These are phyloP conservation scores for Petrosia ficiformis DNA, from an alignment of 37 sponge, comb jelly and placozoan genomes.

Conservation along the genomic window DNA sequence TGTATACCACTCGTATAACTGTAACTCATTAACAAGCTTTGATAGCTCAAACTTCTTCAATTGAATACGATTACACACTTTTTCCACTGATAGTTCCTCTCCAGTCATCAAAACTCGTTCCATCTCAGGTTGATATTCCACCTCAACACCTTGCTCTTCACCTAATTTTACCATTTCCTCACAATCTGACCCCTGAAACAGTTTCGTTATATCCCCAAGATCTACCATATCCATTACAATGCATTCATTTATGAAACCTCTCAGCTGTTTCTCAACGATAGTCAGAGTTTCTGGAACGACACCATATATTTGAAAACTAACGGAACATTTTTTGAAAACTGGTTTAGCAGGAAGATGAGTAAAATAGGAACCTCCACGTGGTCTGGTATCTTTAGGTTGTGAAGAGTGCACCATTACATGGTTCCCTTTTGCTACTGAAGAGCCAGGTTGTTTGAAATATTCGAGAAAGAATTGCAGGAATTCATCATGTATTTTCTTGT, in stretches of 20 bases:
- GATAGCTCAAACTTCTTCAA: neutral
- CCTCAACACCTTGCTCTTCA: conserved; percentile 5
- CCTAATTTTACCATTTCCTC: neutral
- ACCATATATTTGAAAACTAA: neutral
- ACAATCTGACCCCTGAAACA: conserved; percentile 13
- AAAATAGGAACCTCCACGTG: neutral
- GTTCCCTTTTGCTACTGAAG: too few species aligned
- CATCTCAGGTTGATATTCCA: neutral
- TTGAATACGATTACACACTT: conserved; percentile 3
- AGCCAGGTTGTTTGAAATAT: neutral
- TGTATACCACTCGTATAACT: conserved; percentile 9
- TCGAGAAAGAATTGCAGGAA: conserved; percentile 17
- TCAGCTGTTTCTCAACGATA: neutral
- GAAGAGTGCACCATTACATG: too few species aligned
- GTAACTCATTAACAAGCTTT: neutral
- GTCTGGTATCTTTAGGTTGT: neutral
- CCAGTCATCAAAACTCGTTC: conserved; percentile 19
- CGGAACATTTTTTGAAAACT: neutral
- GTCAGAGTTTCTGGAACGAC: neutral
- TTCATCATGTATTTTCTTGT: conserved; percentile 3
- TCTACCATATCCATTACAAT: conserved; percentile 7
- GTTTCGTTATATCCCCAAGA: neutral
- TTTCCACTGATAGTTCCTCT: conserved; percentile 8
- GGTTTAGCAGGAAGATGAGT: neutral
- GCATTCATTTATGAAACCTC: neutral